phyloP scores from a whole-genome alignment of 2,888 invertebrate species.

The Macroteleia sp. region DNA sequence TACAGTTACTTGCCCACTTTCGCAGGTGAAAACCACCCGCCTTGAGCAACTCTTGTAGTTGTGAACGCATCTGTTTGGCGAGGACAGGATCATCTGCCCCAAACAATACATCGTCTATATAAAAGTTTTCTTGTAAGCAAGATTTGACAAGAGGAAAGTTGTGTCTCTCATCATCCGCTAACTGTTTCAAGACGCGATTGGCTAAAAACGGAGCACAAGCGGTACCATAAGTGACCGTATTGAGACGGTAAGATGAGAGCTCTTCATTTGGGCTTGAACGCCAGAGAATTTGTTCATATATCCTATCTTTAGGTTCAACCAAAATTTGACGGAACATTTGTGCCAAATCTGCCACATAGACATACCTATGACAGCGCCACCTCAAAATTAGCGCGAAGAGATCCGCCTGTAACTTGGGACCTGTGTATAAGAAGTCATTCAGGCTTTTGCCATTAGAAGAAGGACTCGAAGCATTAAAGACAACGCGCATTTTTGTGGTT shows the following conservation, averaged over 20 bases:
- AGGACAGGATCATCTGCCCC: not conserved
- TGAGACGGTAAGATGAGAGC: not conserved
- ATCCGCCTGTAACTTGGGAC: slow-evolving; percentile 23
- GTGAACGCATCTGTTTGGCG: not conserved
- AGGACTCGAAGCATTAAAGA: slow-evolving; percentile 43
- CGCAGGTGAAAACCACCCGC: slow-evolving; percentile 8
- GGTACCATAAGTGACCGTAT: slow-evolving; percentile 28
- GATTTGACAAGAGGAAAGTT: not conserved
- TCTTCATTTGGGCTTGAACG: not conserved
- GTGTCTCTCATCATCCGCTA: not conserved
- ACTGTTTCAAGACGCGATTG: not conserved
- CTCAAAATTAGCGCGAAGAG: slow-evolving; percentile 2
- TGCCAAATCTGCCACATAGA: slow-evolving; percentile 22
- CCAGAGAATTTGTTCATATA: slow-evolving; percentile 24
- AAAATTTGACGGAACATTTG: slow-evolving; percentile 41
- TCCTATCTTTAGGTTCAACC: slow-evolving; percentile 2
- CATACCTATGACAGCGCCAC: slow-evolving; percentile 18
- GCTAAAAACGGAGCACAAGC: slow-evolving; percentile 10
- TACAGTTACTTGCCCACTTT: not conserved
- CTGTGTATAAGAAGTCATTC: slow-evolving; percentile 40
- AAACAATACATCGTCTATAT: slow-evolving; percentile 10
- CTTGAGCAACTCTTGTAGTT: not conserved
- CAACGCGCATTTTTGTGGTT: slow-evolving; percentile 45
- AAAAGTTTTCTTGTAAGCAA: not conserved
- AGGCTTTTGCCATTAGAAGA: slow-evolving; percentile 28